Percentiles rank a stretch among this genome's conserved stretches.
Conservation (phyloP, 2,888 invertebrate genomes). For the Keiferia lycopersicella region DNA sequence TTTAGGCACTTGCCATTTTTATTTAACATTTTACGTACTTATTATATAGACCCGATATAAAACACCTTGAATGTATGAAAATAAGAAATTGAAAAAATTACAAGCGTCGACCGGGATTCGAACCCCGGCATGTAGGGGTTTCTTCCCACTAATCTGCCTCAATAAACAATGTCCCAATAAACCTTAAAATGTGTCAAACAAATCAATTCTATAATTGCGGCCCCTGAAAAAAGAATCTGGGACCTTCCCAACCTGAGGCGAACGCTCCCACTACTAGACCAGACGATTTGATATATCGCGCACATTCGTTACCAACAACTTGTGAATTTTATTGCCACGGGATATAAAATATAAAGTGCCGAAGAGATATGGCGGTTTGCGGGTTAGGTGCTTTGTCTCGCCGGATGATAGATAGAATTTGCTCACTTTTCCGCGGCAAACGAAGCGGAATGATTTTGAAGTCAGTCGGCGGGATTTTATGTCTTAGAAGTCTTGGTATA, state of each 20-base stretch:
- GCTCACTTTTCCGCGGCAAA: not conserved
- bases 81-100: too few relatives aligned
- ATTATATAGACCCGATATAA: too few relatives aligned
- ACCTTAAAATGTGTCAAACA: too few relatives aligned
- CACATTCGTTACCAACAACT: conserved; percentile 40
- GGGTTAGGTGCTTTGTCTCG: conserved; percentile 20
- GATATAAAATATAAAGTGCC: conserved; percentile 31
- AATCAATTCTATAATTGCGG: too few relatives aligned
- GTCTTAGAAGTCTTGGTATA: not conserved
- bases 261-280: too few relatives aligned
- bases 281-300: conserved; percentile 40
- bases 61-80: too few relatives aligned
- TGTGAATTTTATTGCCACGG: conserved; percentile 41
- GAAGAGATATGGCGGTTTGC: conserved; percentile 26
- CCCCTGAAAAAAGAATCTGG: not conserved
- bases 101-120: too few relatives aligned
- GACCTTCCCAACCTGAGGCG: conserved; percentile 25
- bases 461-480: not conserved
- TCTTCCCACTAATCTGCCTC: too few relatives aligned
- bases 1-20: too few relatives aligned
- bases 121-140: too few relatives aligned
- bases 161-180: too few relatives aligned
- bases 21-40: too few relatives aligned
- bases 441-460: not conserved
- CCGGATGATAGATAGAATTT: conserved; percentile 14